Evolutionary conservation across 1,140 invertebrate species (phyloP).

Genomic region (Phocides pigmalion): DNA sequence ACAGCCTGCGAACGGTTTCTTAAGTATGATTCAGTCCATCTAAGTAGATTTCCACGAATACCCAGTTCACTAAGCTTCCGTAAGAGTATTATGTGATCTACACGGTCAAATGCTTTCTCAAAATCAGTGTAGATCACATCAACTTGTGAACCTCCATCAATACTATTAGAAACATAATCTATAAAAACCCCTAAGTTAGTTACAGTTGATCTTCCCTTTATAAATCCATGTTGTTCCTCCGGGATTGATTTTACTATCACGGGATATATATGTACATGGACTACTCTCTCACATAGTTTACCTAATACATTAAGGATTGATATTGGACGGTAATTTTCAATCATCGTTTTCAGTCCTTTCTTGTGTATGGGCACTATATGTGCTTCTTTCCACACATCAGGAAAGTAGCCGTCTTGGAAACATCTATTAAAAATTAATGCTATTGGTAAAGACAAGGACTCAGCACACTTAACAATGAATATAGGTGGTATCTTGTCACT

Average conservation of each 20-base stretch:
- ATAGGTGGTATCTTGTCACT: slow-evolving; percentile 20
- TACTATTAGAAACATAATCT: slow-evolving; percentile 8
- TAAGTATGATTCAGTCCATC: slow-evolving; percentile 26
- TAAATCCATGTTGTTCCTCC: slow-evolving; percentile 19
- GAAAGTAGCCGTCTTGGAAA: slow-evolving; percentile 8
- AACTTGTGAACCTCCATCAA: slow-evolving; percentile 8
- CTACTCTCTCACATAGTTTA: slow-evolving; percentile 16
- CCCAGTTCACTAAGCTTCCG: not conserved
- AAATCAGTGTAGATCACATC: slow-evolving; percentile 32
- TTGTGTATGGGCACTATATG: slow-evolving; percentile 19
- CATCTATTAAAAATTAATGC: slow-evolving; percentile 13
- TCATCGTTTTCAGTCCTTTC: slow-evolving; percentile 8
- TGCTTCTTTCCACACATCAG: slow-evolving; percentile 12
- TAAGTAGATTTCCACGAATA: slow-evolving; percentile 24
- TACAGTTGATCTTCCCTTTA: slow-evolving; percentile 15
- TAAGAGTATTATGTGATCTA: slow-evolving; percentile 20
- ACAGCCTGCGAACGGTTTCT: slow-evolving; percentile 23
- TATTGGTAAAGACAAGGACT: slow-evolving; percentile 2
- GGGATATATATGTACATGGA: slow-evolving; percentile 6
- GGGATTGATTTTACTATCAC: not conserved
- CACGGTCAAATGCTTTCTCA: slow-evolving; percentile 23
- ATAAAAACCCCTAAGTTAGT: slow-evolving; percentile 19
- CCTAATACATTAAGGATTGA: slow-evolving; percentile 20
- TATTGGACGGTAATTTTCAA: slow-evolving; percentile 28
- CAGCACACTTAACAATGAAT: slow-evolving; percentile 25